Evolutionary conservation across 2,888 invertebrate genomes (phyloP), one percentile per base, ranked within the genome.

Genomic region (Ichneumon xanthorius): DNA sequence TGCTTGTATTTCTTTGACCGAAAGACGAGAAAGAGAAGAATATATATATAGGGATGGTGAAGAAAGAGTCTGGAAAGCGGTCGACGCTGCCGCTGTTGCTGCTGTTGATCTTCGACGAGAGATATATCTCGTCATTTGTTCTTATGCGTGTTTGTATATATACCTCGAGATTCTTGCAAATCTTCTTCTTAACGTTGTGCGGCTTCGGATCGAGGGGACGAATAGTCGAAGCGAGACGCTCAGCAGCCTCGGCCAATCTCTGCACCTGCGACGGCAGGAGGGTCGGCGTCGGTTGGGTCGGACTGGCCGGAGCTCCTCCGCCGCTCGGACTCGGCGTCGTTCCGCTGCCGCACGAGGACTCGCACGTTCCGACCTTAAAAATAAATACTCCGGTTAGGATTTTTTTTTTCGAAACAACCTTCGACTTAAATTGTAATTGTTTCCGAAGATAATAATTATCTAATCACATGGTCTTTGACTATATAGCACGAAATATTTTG

Each of bases 141-240:
- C 33, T 63, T 30, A 63, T 16, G 2, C 30, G 26, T 14, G 16
- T 11, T 30, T 30, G 30, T 30, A 5, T 63, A 63, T 93, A 91
- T 92, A 96, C 96, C 95, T 98, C 98, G 89, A 99, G 95, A 92
- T 99, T 98, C 92, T 97, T 97, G 91, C 97, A 98, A 94, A 98
- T 97, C 93, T 97, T 97, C 90, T 95, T 95, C 95, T 98, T 99
- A 94, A 98, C 98, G 90, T 98, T 98, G 92, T 97, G 97, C 0
- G 98, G 97, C 92, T 98, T 97, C 2, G 99, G 98, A 92, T 99
- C 98, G 85, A 98, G 95, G 84, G 97, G 97, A 4, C 98, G 98
- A 89, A 99, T 94, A 89, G 97, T 97, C 88, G 97, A 96, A 87
- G 97, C 97, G 76, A 99, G 95, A 89, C 96, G 95, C 90, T 97